phyloP scores from a whole-genome alignment of 2,113 vertebrate genomes.

The Stegostoma tigrinum region DNA sequence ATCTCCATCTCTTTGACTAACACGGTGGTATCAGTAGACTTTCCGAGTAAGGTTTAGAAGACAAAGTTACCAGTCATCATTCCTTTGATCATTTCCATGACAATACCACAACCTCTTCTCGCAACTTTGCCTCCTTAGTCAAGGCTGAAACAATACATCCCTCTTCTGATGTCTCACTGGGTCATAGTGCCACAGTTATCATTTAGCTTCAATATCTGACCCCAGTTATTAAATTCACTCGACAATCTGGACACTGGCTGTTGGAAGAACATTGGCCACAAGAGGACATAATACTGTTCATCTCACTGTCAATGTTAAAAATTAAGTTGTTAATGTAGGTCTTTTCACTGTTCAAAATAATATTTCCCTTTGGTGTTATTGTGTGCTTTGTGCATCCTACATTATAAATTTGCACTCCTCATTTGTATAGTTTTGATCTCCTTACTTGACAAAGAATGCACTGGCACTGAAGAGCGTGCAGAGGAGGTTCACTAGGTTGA shows the following conservation, averaged over 20 bases:
- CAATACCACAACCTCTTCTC: neutral
- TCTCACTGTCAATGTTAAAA: neutral
- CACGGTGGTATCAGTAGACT: no score
- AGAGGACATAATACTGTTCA: neutral
- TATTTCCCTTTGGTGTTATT: neutral
- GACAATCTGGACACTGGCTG: neutral
- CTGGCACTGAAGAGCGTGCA: no score
- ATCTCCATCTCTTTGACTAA: no score
- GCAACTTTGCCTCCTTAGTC: neutral
- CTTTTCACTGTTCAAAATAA: neutral
- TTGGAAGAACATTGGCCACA: no score
- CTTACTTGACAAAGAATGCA: no score
- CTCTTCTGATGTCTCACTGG: neutral
- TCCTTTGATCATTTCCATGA: neutral
- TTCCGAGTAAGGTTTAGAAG: no score
- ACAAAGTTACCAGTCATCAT: neutral
- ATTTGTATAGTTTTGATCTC: no score
- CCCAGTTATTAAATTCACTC: neutral
- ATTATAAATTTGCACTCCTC: no score
- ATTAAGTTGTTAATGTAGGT: no score
- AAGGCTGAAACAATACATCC: no score
- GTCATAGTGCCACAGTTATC: neutral
- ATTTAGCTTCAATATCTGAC: neutral
- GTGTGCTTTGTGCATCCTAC: neutral
- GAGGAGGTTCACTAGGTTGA: no score